Conservation (phyloP, 1,140 invertebrate species). For the Myzus persicae region DNA sequence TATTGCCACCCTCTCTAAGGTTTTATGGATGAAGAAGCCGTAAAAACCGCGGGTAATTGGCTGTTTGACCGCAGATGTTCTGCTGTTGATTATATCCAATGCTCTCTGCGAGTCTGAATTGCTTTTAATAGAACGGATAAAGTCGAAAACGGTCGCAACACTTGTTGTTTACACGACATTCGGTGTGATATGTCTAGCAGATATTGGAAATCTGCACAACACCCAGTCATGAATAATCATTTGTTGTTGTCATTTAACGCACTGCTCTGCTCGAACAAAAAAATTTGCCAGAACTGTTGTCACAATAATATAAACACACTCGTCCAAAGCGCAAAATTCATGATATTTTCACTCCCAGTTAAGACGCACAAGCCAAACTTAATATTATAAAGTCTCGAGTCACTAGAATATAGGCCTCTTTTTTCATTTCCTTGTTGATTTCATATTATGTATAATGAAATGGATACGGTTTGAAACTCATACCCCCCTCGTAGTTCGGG, state of each 20-base stretch:
- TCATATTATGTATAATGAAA: neutral
- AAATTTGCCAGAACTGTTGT: neutral
- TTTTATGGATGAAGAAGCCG: conserved; percentile 48
- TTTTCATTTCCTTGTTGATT: neutral
- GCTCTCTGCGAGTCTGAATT: neutral
- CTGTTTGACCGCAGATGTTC: conserved; percentile 56
- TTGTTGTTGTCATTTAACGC: neutral
- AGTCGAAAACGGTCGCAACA: conserved; percentile 22
- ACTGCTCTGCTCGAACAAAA: neutral
- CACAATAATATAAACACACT: neutral
- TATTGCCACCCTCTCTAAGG: neutral
- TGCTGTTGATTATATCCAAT: conserved; percentile 44
- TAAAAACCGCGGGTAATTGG: conserved; percentile 56
- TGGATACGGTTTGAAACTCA: neutral
- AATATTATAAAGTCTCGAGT: neutral
- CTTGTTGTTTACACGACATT: conserved; percentile 37
- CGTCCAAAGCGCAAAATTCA: neutral
- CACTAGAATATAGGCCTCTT: neutral
- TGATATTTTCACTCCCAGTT: neutral
- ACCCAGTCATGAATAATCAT: neutral
- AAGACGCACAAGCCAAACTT: neutral
- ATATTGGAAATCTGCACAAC: neutral
- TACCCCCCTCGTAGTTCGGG: neutral
- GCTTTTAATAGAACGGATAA: neutral
- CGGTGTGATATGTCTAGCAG: neutral